Evolutionary conservation across 2,888 invertebrate genomes (phyloP).

Genomic region (Machimus rusticus): DNA sequence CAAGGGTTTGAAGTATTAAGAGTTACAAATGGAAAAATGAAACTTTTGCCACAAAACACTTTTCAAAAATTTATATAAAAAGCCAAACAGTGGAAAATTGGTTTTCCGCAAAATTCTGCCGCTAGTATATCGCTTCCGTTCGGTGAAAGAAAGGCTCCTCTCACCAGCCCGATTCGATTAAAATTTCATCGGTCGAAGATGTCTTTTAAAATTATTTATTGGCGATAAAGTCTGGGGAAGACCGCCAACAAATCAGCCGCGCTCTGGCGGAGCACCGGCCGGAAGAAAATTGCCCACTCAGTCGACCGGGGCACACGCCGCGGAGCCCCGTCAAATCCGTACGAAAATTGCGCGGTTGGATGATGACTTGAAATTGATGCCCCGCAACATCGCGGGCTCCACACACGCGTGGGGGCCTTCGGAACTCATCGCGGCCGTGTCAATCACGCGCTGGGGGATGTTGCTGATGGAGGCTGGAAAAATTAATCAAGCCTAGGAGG

Average conservation of each 20-base stretch:
- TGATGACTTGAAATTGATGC: neutral
- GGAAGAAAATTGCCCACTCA: neutral
- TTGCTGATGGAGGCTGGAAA: neutral
- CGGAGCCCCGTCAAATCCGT: neutral
- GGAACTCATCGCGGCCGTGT: neutral
- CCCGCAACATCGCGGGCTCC: neutral
- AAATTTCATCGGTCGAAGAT: neutral
- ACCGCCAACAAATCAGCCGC: neutral
- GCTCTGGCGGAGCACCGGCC: neutral
- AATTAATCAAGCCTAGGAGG: neutral
- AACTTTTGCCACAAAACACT: too few relatives aligned
- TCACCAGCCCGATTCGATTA: neutral
- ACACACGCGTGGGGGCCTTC: neutral
- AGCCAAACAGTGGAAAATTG: neutral
- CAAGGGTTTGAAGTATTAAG: too few relatives aligned
- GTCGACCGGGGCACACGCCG: neutral
- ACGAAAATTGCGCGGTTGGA: neutral
- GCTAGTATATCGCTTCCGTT: neutral
- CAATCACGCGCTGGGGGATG: neutral
- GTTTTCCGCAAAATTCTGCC: neutral
- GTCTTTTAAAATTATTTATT: neutral
- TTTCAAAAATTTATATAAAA: too few relatives aligned
- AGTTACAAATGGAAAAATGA: too few relatives aligned
- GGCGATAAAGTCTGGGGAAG: neutral
- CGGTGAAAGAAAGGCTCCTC: neutral